Conservation (phyloP, 2,797 vertebrate species). For the Tadarida brasiliensis region DNA sequence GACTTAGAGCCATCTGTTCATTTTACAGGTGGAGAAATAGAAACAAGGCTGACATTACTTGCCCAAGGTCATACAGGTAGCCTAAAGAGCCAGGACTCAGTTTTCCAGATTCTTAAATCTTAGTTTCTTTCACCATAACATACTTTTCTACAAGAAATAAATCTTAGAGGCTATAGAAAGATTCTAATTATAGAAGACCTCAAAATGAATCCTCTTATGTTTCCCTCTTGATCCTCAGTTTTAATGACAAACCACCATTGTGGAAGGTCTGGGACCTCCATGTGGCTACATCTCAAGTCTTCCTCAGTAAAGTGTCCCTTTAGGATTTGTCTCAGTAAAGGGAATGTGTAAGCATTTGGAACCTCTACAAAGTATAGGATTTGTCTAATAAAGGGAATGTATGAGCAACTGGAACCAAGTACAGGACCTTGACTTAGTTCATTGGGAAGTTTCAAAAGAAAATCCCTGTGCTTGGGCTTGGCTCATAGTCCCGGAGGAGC, state of each 20-base stretch:
- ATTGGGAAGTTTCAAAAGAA: background rate
- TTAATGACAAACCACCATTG: background rate
- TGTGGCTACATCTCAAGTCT: background rate
- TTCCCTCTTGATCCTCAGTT: background rate
- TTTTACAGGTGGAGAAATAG: constrained; percentile 1
- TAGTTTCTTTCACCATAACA: background rate
- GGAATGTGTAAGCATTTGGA: background rate
- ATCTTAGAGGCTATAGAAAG: background rate
- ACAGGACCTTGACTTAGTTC: background rate
- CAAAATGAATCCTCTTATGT: background rate
- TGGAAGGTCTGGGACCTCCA: background rate
- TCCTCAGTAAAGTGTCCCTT: background rate
- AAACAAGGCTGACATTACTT: background rate
- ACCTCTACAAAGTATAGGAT: background rate
- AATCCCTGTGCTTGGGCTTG: background rate
- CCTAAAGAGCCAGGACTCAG: background rate
- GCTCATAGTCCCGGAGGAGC: background rate
- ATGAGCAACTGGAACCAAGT: background rate
- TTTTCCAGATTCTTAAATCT: background rate
- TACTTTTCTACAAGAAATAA: background rate
- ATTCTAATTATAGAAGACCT: background rate
- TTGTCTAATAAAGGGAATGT: background rate
- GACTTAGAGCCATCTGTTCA: background rate
- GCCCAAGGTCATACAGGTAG: background rate
- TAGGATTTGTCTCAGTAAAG: background rate